Conservation (phyloP, 2,888 invertebrate species). For the Pammene fasciana region DNA sequence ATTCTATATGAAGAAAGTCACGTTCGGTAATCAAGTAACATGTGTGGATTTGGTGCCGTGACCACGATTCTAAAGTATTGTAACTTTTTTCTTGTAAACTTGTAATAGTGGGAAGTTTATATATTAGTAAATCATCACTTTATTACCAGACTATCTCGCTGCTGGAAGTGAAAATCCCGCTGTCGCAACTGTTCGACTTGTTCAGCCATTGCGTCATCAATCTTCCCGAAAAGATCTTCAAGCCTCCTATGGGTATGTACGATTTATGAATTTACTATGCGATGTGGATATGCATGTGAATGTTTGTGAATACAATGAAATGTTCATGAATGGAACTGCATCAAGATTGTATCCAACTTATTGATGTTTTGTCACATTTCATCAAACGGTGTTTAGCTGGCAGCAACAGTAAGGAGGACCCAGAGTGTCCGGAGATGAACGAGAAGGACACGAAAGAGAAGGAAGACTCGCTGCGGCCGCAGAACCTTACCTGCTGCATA, state of each 20-base stretch:
- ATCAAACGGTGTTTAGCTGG: slow-evolving; percentile 1
- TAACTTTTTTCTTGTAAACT: neutral
- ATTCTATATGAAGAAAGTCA: neutral
- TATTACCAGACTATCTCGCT: slow-evolving; percentile 89
- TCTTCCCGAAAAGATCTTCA: slow-evolving; percentile 73
- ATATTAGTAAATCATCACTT: slow-evolving; percentile 42
- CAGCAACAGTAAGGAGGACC: slow-evolving; percentile 38
- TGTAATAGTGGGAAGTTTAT: neutral
- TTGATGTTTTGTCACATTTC: neutral
- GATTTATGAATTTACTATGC: neutral
- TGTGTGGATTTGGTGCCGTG: neutral
- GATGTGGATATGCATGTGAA: neutral
- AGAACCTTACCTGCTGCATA: slow-evolving; percentile 96
- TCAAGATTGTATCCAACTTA: neutral
- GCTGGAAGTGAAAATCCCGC: slow-evolving; percentile 94
- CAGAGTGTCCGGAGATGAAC: slow-evolving; percentile 58
- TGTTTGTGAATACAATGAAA: no score
- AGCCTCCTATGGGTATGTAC: slow-evolving; percentile 62
- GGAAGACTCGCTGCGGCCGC: slow-evolving; percentile 85
- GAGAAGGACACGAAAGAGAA: slow-evolving; percentile 63
- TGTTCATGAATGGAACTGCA: neutral
- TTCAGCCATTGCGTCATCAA: slow-evolving; percentile 93
- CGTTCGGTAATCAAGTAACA: neutral
- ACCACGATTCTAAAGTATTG: neutral
- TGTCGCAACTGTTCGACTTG: slow-evolving; percentile 93